Evolutionary conservation across 1,140 invertebrate genomes (phyloP).

Genomic region (Drosophila aff.): DNA sequence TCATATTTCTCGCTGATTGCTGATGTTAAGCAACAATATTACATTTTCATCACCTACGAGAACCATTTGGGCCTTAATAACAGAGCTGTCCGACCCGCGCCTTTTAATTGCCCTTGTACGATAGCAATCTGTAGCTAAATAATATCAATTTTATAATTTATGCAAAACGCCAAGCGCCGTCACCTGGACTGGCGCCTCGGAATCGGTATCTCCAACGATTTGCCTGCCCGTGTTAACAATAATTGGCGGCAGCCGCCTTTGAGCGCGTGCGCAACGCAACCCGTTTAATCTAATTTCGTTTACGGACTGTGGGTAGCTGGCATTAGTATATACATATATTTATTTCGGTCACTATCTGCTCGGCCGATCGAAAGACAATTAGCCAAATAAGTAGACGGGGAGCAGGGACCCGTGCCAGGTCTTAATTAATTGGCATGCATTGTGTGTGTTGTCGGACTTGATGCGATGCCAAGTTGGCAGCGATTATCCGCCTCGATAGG

Average conservation of each 20-base stretch:
- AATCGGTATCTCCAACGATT: constrained; percentile 14
- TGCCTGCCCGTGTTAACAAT: constrained; percentile 54
- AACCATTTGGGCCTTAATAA: constrained; percentile 26
- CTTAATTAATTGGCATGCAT: constrained; percentile 80
- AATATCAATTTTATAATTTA: constrained; percentile 57
- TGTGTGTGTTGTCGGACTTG: constrained; percentile 64
- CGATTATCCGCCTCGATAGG: constrained; percentile 52
- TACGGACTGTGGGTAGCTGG: constrained; percentile 16
- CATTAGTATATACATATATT: neutral
- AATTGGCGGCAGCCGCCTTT: constrained; percentile 48
- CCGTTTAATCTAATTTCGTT: constrained; percentile 48
- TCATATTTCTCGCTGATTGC: constrained; percentile 17
- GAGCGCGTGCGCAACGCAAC: constrained; percentile 55
- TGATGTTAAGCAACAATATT: constrained; percentile 4
- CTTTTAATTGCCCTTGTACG: constrained; percentile 67
- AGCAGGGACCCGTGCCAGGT: constrained; percentile 52
- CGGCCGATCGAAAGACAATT: constrained; percentile 69
- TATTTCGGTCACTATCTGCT: constrained; percentile 55
- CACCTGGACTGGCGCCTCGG: constrained; percentile 66
- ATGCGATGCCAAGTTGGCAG: constrained; percentile 73
- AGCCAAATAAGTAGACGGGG: constrained; percentile 73
- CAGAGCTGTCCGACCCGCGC: constrained; percentile 22
- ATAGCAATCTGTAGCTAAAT: constrained; percentile 54
- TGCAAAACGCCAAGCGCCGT: constrained; percentile 64
- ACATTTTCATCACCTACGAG: constrained; percentile 33